Evolutionary conservation across 2,113 vertebrate species (phyloP).

Genomic region (Antechinus flavipes): DNA sequence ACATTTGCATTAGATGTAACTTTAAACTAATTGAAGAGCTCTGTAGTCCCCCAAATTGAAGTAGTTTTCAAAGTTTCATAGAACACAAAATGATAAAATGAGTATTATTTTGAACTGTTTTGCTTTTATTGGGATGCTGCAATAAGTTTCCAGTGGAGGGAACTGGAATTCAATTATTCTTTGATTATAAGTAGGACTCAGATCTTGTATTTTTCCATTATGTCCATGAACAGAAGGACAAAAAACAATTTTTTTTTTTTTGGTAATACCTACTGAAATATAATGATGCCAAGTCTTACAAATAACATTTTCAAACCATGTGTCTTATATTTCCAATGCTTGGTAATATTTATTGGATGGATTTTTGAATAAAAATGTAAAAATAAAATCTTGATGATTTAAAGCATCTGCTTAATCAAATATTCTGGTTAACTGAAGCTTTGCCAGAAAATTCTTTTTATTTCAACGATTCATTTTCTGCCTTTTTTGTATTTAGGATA

Average conservation of each 20-base stretch:
- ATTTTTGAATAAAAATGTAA: conserved; percentile 18
- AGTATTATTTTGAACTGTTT: conserved; percentile 51
- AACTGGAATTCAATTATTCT: conserved; percentile 50
- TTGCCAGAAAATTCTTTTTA: background rate
- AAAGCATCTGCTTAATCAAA: background rate
- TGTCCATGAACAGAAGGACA: background rate
- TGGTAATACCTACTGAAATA: conserved; percentile 18
- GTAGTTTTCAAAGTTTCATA: conserved; percentile 15
- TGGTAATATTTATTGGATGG: background rate
- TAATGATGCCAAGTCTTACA: background rate
- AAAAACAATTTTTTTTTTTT: background rate
- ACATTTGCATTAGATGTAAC: conserved; percentile 45
- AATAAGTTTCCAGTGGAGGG: background rate
- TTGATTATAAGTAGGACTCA: conserved; percentile 26
- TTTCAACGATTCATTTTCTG: background rate
- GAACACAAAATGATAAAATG: conserved; percentile 5
- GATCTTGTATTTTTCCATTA: conserved; percentile 20
- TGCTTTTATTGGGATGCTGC: conserved; percentile 38
- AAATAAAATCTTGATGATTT: conserved; percentile 25
- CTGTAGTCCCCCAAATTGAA: conserved; percentile 31
- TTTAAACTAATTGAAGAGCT: conserved; percentile 44
- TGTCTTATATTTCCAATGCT: conserved; percentile 25
- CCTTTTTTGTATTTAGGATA: background rate
- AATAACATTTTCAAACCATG: conserved; percentile 19
- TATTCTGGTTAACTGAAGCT: background rate